These are phyloP conservation scores for Noctua comes DNA, from an alignment of 2,888 invertebrate species.

Conservation along the genomic window DNA sequence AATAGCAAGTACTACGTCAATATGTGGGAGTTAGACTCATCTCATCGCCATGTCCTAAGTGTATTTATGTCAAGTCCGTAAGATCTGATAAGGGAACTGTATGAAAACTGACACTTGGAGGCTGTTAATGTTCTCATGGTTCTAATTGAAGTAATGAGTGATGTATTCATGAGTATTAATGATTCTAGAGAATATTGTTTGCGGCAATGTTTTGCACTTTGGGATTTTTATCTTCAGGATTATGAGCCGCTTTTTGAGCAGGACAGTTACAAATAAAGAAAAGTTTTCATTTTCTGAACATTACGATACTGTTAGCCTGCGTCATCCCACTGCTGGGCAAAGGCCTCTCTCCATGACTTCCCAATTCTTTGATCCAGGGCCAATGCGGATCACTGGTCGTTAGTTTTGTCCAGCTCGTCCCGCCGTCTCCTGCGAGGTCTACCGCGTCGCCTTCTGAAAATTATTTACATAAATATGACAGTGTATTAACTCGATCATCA, in stretches of 20 bases:
- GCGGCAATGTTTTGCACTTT: neutral
- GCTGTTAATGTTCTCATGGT: conserved; percentile 24
- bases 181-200: neutral
- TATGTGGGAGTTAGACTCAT: conserved; percentile 71
- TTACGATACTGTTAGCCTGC: too few relatives aligned
- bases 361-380: too few relatives aligned
- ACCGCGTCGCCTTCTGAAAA: too few relatives aligned
- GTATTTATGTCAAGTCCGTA: conserved; percentile 74
- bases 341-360: too few relatives aligned
- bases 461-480: neutral
- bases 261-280: neutral
- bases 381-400: too few relatives aligned
- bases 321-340: too few relatives aligned
- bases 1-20: conserved; percentile 67
- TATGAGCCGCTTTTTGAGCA: neutral
- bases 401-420: too few relatives aligned
- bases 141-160: conserved; percentile 21
- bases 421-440: too few relatives aligned
- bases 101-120: conserved; percentile 51
- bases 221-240: neutral
- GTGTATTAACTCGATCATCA: neutral
- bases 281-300: neutral
- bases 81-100: conserved; percentile 53
- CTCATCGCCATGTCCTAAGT: conserved; percentile 67
- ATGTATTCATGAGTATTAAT: conserved; percentile 4